Evolutionary conservation across 2,888 invertebrate genomes (phyloP), one percentile per base, ranked within the genome.

Genomic region (Catocala nupta): DNA sequence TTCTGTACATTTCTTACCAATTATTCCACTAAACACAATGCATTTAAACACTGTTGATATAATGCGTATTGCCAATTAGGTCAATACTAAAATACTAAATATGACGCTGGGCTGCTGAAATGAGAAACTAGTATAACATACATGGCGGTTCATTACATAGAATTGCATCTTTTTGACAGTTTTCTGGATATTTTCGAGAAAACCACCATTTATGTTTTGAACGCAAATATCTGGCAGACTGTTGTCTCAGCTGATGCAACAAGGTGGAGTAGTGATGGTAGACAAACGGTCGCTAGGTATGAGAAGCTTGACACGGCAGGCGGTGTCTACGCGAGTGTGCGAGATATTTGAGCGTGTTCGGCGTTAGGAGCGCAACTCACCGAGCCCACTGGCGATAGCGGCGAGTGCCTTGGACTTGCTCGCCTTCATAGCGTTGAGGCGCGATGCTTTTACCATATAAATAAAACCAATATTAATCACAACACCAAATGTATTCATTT

Each of bases 341-440:
- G 75, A 78, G 71, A 77, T 78, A 80, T 65, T 82, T 77, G 69
- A 57, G 55, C 47, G 61, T 36, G 58, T 47, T 59, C 42, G 59
- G 68, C 80, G 63, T 65, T 75, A 82, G 81, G 83, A 85, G 73
- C 63, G 75, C 60, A 77, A 98, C 98, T 98, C 96, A 98, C 98
- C 98, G 90, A 98, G 96, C 90, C 97, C 97, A 85, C 96, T 96
- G 90, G 97, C 97, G 95, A 98, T 96, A 95, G 98, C 97, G 95
- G 98, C 97, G 95, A 98, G 96, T 95, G 97, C 97, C 94, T 96
- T 96, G 95, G 96, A 96, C 96, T 97, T 97, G 96, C 96, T 96
- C 81, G 93, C 93, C 88, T 93, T 94, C 95, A 96, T 93, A 88
- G 95, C 95, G 95, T 95, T 95, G 93, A 96, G 96, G 93, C 96